phyloP scores from a whole-genome alignment of 2,113 vertebrate genomes.

The Perca fluviatilis region DNA sequence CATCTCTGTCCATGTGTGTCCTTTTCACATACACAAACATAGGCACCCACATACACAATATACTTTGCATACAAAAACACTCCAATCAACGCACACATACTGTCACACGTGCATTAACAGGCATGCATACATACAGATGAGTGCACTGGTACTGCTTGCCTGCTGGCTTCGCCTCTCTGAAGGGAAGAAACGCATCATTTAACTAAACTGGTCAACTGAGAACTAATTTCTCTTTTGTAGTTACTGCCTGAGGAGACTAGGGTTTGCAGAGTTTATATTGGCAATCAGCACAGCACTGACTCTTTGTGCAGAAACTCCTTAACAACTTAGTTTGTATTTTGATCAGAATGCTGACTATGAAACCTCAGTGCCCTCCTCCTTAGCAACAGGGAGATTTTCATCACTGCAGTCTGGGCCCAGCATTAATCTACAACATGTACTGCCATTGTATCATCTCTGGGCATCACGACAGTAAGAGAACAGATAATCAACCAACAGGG shows the following conservation, averaged over 20 bases:
- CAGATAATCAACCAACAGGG: not conserved
- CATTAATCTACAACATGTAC: slow-evolving; percentile 11
- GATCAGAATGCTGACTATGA: slow-evolving; percentile 63
- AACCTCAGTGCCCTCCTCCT: slow-evolving; percentile 36
- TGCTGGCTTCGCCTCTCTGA: slow-evolving; percentile 72
- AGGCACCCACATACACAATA: slow-evolving; percentile 12
- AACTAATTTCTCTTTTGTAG: slow-evolving; percentile 84
- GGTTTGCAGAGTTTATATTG: slow-evolving; percentile 79
- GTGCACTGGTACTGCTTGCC: slow-evolving; percentile 55
- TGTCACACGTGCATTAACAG: slow-evolving; percentile 31
- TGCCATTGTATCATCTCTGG: not conserved
- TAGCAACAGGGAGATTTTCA: slow-evolving; percentile 28
- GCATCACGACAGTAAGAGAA: not conserved
- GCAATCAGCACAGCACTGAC: slow-evolving; percentile 72
- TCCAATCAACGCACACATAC: slow-evolving; percentile 30
- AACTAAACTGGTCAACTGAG: slow-evolving; percentile 84
- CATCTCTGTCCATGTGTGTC: slow-evolving; percentile 33
- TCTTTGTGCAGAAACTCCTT: slow-evolving; percentile 75
- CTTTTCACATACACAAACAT: slow-evolving; percentile 28
- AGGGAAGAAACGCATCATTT: slow-evolving; percentile 84
- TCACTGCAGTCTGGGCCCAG: not conserved
- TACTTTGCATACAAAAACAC: slow-evolving; percentile 3
- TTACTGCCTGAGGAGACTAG: slow-evolving; percentile 77
- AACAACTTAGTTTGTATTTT: slow-evolving; percentile 75
- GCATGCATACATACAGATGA: slow-evolving; percentile 35